Conservation (phyloP, 2,797 vertebrate species). For the Urosaurus nigricauda region DNA sequence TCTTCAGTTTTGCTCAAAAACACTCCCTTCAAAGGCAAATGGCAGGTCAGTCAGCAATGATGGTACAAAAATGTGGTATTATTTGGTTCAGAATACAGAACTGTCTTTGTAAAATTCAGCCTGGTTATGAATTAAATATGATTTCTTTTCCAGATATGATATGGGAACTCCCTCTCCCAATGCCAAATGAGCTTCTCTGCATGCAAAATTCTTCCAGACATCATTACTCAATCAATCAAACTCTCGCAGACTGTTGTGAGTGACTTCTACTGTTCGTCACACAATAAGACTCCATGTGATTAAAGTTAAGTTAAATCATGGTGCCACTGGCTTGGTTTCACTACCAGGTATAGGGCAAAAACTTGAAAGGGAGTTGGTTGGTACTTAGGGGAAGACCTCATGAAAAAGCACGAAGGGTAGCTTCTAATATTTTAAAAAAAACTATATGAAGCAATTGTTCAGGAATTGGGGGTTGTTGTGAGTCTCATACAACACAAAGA, state of each 20-base stretch:
- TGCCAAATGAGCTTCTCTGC: not conserved
- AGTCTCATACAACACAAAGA: not conserved
- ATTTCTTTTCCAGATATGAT: not conserved
- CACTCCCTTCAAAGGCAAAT: not conserved
- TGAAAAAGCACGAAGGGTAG: not conserved
- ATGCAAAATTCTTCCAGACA: not conserved
- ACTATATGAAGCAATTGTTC: not conserved
- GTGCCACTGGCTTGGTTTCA: no score
- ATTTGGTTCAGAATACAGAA: not conserved
- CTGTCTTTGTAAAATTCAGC: not conserved
- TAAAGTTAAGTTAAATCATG: not conserved
- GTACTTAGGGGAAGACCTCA: not conserved
- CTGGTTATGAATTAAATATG: not conserved
- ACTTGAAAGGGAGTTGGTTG: not conserved
- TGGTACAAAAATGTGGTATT: not conserved
- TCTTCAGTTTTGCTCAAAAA: not conserved
- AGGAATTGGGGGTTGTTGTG: not conserved
- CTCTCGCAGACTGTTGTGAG: not conserved
- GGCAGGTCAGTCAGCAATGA: not conserved
- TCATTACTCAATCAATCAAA: not conserved
- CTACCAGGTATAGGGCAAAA: not conserved
- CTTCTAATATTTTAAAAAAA: not conserved
- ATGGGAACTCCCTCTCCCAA: not conserved
- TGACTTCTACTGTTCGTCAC: no score
- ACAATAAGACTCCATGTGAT: no score